Evolutionary conservation across 2,888 invertebrate genomes (phyloP).

Genomic region (Stramonita haemastoma): DNA sequence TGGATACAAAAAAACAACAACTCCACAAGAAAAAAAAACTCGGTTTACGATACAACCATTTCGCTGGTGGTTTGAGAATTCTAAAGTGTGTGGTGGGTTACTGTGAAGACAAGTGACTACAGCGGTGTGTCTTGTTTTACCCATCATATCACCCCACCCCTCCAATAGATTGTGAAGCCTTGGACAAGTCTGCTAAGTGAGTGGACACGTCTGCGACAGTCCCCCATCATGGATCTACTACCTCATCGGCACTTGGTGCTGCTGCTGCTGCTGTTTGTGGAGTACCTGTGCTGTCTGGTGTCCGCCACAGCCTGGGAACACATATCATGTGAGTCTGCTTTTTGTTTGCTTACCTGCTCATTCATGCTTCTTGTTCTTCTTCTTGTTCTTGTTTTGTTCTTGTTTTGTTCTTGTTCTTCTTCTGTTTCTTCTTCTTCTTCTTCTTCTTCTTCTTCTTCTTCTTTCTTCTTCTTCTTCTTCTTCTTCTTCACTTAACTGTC

Average conservation of each 20-base stretch:
- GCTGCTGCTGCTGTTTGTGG: conserved; percentile 37
- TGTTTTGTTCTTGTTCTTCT: background rate
- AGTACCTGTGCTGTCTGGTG: conserved; percentile 39
- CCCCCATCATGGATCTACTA: conserved; percentile 40
- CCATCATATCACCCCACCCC: too few species aligned
- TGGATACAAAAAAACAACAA: too few species aligned
- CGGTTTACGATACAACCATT: too few species aligned
- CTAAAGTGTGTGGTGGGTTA: too few species aligned
- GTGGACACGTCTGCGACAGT: too few species aligned
- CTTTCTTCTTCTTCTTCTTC: background rate
- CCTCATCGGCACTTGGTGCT: conserved; percentile 32
- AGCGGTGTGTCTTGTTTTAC: too few species aligned
- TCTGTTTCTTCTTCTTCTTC: background rate
- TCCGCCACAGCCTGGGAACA: conserved; percentile 47
- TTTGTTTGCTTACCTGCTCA: background rate
- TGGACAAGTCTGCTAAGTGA: too few species aligned
- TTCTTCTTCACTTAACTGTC: background rate
- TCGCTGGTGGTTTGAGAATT: too few species aligned
- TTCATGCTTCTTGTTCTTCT: background rate
- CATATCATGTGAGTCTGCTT: conserved; percentile 47
- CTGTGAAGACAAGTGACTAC: too few species aligned
- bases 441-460: background rate
- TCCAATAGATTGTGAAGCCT: too few species aligned
- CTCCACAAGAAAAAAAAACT: too few species aligned
- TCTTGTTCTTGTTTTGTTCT: background rate